These are phyloP conservation scores for Rousettus madagascariensis DNA, from an alignment of 2,797 vertebrate species.

Conservation along the genomic window DNA sequence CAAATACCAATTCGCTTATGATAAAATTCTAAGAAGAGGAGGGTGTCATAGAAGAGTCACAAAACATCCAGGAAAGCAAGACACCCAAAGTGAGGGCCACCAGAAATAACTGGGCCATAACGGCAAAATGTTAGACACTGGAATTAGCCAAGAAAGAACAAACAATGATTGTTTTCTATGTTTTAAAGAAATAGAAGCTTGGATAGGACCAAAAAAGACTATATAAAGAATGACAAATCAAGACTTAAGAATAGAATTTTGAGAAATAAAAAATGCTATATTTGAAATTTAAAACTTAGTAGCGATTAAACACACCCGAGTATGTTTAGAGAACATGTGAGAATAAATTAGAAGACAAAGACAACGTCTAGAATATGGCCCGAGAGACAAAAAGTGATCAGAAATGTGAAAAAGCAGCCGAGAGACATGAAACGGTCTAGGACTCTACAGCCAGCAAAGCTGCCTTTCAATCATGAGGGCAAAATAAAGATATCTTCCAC, in stretches of 20 bases:
- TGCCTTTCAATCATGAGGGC: neutral
- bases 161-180: neutral
- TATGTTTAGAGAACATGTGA: too few relatives aligned
- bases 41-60: neutral
- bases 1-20: neutral
- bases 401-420: neutral
- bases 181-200: conserved; percentile 1
- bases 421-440: neutral
- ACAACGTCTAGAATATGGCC: neutral
- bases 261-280: neutral
- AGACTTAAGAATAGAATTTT: neutral
- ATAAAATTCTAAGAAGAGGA: neutral
- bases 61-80: neutral
- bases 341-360: neutral
- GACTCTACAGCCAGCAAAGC: neutral
- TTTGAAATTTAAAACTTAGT: neutral
- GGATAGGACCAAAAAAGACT: neutral
- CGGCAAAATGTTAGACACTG: neutral
- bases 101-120: neutral
- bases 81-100: neutral
- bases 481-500: neutral
- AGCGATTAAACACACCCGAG: neutral
- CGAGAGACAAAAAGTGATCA: neutral
- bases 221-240: neutral
- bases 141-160: neutral